Percentiles rank a stretch among this genome's conserved stretches.
Evolutionary conservation across 2,113 vertebrate genomes (phyloP).

Genomic region (Brachirus orientalis): DNA sequence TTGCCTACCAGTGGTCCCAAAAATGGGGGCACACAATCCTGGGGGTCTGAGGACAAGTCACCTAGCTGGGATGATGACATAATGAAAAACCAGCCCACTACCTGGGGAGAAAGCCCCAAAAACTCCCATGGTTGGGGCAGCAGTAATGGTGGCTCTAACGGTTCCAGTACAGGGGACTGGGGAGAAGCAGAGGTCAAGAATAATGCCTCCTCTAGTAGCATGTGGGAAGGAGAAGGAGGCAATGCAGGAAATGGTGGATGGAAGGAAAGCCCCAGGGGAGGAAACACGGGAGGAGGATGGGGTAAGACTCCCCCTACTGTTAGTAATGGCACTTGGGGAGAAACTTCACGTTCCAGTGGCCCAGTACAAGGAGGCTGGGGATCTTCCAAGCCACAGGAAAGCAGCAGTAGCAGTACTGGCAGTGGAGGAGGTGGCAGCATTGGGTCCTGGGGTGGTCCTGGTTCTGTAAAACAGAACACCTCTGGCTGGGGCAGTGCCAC

Average conservation of each 20-base stretch:
- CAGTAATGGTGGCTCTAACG: slow-evolving; percentile 82
- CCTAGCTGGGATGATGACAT: slow-evolving; percentile 89
- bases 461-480: slow-evolving; percentile 91
- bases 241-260: slow-evolving; percentile 73
- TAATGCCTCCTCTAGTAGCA: slow-evolving; percentile 75
- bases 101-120: slow-evolving; percentile 92
- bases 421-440: slow-evolving; percentile 78
- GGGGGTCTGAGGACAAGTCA: slow-evolving; percentile 93
- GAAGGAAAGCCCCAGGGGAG: slow-evolving; percentile 86
- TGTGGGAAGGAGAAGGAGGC: slow-evolving; percentile 89
- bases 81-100: slow-evolving; percentile 87
- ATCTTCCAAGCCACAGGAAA: slow-evolving; percentile 91
- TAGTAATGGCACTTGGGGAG: slow-evolving; percentile 87
- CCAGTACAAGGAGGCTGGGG: slow-evolving; percentile 88
- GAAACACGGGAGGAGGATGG: slow-evolving; percentile 81
- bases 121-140: slow-evolving; percentile 88
- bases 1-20: slow-evolving; percentile 85
- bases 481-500: slow-evolving; percentile 84
- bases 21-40: slow-evolving; percentile 85
- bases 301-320: slow-evolving; percentile 68
- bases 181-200: slow-evolving; percentile 77
- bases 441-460: slow-evolving; percentile 93
- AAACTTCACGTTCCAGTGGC: slow-evolving; percentile 85
- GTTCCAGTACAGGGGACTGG: slow-evolving; percentile 74
- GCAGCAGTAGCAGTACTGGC: slow-evolving; percentile 77